These are phyloP conservation scores for Magallana nippona DNA, from an alignment of 2,888 invertebrate genomes.

Conservation along the genomic window DNA sequence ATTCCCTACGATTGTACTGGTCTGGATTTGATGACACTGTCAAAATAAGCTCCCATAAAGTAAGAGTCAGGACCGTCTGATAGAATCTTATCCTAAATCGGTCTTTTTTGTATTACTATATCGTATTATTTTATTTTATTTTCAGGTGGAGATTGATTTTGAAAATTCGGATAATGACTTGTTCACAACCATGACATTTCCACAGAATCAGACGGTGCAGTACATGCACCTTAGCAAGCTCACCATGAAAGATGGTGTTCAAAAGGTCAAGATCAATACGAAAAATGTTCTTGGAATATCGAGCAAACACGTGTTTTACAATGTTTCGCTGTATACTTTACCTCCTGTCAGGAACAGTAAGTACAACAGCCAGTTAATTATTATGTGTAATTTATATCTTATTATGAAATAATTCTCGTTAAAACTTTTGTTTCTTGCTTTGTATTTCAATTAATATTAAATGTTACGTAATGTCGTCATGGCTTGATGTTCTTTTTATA, in stretches of 20 bases:
- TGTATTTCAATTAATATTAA: no score
- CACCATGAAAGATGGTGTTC: conserved; percentile 5
- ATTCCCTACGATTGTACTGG: conserved; percentile 51
- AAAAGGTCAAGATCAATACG: background rate
- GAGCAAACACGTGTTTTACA: conserved; percentile 8
- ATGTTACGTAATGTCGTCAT: no score
- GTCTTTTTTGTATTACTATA: no score
- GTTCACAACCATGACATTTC: background rate
- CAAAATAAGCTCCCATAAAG: conserved; percentile 50
- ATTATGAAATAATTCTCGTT: no score
- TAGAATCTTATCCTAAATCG: no score
- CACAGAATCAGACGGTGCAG: conserved; percentile 22
- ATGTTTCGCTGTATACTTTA: conserved; percentile 6
- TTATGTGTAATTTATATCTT: no score
- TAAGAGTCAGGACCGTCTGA: conserved; percentile 19
- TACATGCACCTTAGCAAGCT: background rate
- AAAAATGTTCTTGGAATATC: conserved; percentile 9
- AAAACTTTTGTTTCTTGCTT: no score
- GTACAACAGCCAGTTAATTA: background rate
- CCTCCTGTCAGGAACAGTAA: background rate
- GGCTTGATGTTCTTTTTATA: background rate
- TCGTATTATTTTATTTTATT: background rate
- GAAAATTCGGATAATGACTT: background rate
- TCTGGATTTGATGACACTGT: conserved; percentile 51
- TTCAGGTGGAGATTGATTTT: background rate